phyloP scores from a whole-genome alignment of 2,113 vertebrate genomes.

The Urocitellus parryii region DNA sequence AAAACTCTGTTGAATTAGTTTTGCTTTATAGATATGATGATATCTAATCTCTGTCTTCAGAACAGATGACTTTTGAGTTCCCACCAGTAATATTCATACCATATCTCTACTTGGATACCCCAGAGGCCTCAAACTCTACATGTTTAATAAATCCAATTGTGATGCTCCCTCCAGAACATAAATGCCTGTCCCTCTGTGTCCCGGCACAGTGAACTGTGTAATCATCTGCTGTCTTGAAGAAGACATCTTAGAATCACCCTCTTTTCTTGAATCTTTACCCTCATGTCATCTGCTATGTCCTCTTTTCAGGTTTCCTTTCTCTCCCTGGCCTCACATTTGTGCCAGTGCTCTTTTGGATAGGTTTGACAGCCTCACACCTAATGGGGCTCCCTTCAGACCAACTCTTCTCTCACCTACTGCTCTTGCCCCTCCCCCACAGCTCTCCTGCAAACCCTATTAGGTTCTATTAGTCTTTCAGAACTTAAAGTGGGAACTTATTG shows the following conservation, averaged over 20 bases:
- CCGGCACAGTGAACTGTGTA: background rate
- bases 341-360: background rate
- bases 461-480: background rate
- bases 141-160: background rate
- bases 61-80: conserved; percentile 5
- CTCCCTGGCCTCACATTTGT: background rate
- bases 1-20: conserved; percentile 18
- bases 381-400: background rate
- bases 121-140: background rate
- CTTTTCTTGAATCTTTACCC: background rate
- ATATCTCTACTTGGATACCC: background rate
- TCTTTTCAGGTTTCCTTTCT: background rate
- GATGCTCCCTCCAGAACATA: background rate
- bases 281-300: background rate
- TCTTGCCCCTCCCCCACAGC: background rate
- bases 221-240: background rate
- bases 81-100: background rate
- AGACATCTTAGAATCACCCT: background rate
- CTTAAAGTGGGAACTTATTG: background rate
- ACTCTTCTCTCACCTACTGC: background rate
- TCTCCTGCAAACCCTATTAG: background rate
- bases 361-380: background rate
- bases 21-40: background rate
- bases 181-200: background rate
- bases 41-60: background rate